Evolutionary conservation across 2,797 vertebrate genomes (phyloP), one percentile per base, ranked within the genome.

Genomic region (Zenarchopterus dispar): DNA sequence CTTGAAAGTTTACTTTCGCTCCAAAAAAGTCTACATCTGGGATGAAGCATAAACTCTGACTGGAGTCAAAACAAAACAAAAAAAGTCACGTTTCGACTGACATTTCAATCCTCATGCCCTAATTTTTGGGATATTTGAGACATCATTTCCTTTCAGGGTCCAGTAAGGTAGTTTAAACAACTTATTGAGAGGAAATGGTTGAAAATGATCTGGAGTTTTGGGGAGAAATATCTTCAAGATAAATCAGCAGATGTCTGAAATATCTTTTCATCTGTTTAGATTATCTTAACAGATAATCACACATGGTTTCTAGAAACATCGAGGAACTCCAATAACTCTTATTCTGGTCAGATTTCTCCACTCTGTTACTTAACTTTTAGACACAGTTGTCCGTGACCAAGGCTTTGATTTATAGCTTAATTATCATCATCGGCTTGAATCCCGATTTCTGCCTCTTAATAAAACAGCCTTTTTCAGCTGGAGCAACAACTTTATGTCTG

Each of bases 391-490:
- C 18, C 63, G 0, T 24, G 54, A 60, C 48, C 23, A 52, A 56
- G 17, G 17, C 2, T 56, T 56, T 66, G 4, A 64, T 53, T 60
- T 51, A 55, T 46, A 44, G 28, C 6, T 48, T 7, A 44, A 42
- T 15, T 18, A 50, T 70, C 56, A 52, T 62, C 49, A 49, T 57
- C n/a, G 24, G 23, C 26, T 31, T 17, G 9, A 1, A 48, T 33
- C 17, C 6, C 28, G 21, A 53, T 63, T 78, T 50, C 61, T 28
- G 19, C 21, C 10, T 19, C 24, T 10, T 17, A 51, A 41, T 67
- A 53, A 51, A 64, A 77, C 57, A 36, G 43, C 45, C 44, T 26
- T 58, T 73, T 49, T 62, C 54, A 52, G 62, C 11, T 24, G 42
- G 36, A 70, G 55, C 59, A 70, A 61, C 55, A 56, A 10, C n/a